Conservation (phyloP, 2,888 invertebrate species). For the Brenthis ino region DNA sequence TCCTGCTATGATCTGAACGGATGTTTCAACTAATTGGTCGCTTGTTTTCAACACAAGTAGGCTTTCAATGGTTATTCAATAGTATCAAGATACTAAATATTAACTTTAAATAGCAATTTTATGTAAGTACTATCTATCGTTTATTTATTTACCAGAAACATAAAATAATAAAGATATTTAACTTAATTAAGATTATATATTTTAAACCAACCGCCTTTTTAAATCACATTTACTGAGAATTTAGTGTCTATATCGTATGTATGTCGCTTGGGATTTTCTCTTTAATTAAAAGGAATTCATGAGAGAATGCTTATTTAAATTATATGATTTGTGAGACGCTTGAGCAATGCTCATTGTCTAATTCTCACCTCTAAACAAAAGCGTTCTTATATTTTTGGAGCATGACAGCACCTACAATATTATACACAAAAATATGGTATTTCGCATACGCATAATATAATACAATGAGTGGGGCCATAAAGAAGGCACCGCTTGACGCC, state of each 20-base stretch:
- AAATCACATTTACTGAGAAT: constrained; percentile 30
- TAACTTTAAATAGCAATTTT: not conserved
- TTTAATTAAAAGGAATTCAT: constrained; percentile 40
- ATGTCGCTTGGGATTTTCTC: constrained; percentile 34
- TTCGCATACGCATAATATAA: constrained; percentile 44
- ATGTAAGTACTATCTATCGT: not conserved
- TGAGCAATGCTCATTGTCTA: constrained; percentile 41
- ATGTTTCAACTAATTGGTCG: constrained; percentile 32
- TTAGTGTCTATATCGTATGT: constrained; percentile 27
- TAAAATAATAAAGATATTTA: not conserved
- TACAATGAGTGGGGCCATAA: constrained; percentile 44
- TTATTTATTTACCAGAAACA: not conserved
- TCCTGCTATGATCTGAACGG: constrained; percentile 37
- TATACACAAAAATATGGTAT: constrained; percentile 43
- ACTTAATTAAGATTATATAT: not conserved
- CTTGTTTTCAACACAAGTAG: constrained; percentile 16
- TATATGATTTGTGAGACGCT: constrained; percentile 40
- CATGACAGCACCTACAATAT: constrained; percentile 43
- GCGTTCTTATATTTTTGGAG: constrained; percentile 44
- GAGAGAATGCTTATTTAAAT: constrained; percentile 40
- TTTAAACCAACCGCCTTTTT: constrained; percentile 28
- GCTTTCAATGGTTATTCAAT: constrained; percentile 4
- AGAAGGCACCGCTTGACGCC: constrained; percentile 43
- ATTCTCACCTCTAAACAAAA: constrained; percentile 46
- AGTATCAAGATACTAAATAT: not conserved